Base-by-base conservation (phyloP, 2,113 vertebrate species). In the Dicerorhinus sumatrensis region DNA sequence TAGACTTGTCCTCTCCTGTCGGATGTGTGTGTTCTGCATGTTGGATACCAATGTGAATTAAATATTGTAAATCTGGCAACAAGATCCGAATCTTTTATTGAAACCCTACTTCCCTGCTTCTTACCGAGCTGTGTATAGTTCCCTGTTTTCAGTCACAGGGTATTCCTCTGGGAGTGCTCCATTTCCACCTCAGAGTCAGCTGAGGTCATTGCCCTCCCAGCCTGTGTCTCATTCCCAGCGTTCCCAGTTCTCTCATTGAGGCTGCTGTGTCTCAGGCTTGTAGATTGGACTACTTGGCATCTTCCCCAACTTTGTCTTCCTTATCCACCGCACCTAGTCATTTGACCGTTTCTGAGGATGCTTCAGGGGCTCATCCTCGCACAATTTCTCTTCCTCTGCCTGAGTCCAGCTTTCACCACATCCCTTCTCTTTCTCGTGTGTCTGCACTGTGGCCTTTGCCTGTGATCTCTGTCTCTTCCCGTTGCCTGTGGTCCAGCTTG, bases 381-480 rank as follows among this genome's bases (percentile, higher is more conserved):
- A 39, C 12, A 4, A 0, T 48, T 31, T 17, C 56, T 54, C 2
- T 20, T 5, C 11, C 16, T 56, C 33, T 11, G 1, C 54, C 13
- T 0, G 7, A 18, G 17, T 8, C 21, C 4, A 5, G 23, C 8
- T 46, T 16, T n/a, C 9, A 10, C n/a, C 4, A 11, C 3, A 0
- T 13, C 12, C 29, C 0, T 0, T 7, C 33, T 60, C 18, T 56
- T 29, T 16, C 56, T 42, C 16, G 1, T 14, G n/a, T 23, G 33
- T 87, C 77, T 27, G 42, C 60, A 42, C 23, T 33, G 29, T 3
- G 39, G 27, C 62, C 12, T 56, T 36, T 42, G 54, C 9, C 7
- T 11, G 58, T 36, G 39, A 4, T 29, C 33, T 39, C 14, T 25
- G 8, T 31, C 33, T 42, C 14, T 82, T 36, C 27, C 42, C 46